Base-by-base conservation (phyloP, 2,113 vertebrate genomes). In the Rutilus rutilus region DNA sequence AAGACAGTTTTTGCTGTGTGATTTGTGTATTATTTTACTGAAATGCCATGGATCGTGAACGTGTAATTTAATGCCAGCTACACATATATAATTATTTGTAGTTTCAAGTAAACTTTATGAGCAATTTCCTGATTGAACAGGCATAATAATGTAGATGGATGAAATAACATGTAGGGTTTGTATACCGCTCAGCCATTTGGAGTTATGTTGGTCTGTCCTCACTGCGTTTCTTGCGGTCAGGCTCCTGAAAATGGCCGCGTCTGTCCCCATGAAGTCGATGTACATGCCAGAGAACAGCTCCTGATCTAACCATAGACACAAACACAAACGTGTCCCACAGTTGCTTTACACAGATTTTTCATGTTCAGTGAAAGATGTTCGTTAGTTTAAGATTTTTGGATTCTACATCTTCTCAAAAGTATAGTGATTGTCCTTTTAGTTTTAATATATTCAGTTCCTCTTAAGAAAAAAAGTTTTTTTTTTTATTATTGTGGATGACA, bases 211-310 rank as follows among this genome's bases (percentile, higher is more conserved):
- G 90, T 99, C 98, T 0, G 97, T 98, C 88, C 98, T 92, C 85
- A 99, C 97, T 1, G 98, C 96, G 82, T 99, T 99, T 82, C 96
- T 96, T 89, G 89, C 96, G 78, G 97, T 98, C 90, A 99, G 94
- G 89, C 98, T 99, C 90, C 98, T 96, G 91, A 99, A 99, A 95
- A 99, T 98, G 86, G 98, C 98, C 0, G 97, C 96, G 89, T 99
- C 98, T 0, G 97, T 99, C 86, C 97, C 98, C 98, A 99, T 99
- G 94, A 99, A 99, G 95, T 99, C 98, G 74, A 99, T 99, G 90
- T 98, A 99, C 97, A 99, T 97, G 89, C 97, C 98, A 11, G 98
- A 99, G 94, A 99, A 99, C 52, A 99, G 95, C 90, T 99, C 98
- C 92, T 99, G 97, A 90, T 99, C 98, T 99, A 75, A 1, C 90